These are phyloP conservation scores for Thyatira batis DNA, from an alignment of 2,888 invertebrate genomes.

Conservation along the genomic window DNA sequence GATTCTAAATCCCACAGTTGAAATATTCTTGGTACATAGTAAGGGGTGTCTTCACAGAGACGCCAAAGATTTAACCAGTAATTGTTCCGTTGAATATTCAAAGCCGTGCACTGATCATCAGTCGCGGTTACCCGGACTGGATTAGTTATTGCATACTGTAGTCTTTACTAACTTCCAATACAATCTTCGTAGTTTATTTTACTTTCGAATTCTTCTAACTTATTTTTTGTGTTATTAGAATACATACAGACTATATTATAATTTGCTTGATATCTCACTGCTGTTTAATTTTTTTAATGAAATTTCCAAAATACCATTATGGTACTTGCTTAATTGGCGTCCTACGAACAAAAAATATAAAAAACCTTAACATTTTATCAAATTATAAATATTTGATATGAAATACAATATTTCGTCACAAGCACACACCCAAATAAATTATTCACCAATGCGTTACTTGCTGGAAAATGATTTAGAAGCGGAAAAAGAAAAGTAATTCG, in stretches of 20 bases:
- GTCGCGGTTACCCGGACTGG: conserved; percentile 23
- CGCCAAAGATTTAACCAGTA: conserved; percentile 41
- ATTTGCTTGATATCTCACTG: too few relatives aligned
- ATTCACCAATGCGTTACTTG: conserved; percentile 20
- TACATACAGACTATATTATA: too few relatives aligned
- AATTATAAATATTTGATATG: background rate
- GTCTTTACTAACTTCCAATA: background rate
- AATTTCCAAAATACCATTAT: too few relatives aligned
- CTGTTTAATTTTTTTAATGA: too few relatives aligned
- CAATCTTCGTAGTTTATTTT: background rate
- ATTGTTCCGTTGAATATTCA: conserved; percentile 47
- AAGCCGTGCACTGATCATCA: conserved; percentile 27
- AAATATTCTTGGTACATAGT: too few relatives aligned
- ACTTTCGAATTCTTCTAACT: background rate
- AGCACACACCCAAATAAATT: conserved; percentile 3
- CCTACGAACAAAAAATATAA: too few relatives aligned
- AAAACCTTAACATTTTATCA: background rate
- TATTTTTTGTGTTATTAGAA: too few relatives aligned
- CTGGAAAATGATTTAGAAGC: conserved; percentile 34
- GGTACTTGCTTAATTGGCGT: too few relatives aligned
- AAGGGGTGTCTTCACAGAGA: conserved; percentile 26
- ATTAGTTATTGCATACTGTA: conserved; percentile 20
- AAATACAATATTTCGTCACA: conserved; percentile 2
- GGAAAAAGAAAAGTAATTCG: conserved; percentile 37
- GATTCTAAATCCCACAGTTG: too few relatives aligned